phyloP scores from a whole-genome alignment of 1,140 invertebrate genomes.

The Diorhabda carinulata region DNA sequence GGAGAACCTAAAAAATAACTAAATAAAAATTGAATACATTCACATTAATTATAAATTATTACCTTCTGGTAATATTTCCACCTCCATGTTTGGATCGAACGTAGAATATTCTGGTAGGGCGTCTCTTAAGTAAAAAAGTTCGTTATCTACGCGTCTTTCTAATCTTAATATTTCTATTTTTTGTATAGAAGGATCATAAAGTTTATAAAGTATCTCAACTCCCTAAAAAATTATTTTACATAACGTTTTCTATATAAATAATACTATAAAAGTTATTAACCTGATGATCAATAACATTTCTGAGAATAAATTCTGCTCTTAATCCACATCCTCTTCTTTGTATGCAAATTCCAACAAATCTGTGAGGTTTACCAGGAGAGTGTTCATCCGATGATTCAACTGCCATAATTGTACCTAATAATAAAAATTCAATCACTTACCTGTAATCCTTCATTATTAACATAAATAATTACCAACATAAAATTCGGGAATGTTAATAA shows the following conservation, averaged over 20 bases:
- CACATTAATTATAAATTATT: constrained; percentile 3
- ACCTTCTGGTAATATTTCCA: constrained; percentile 72
- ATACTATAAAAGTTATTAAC: constrained; percentile 44
- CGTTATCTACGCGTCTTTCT: constrained; percentile 90
- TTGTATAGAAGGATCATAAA: constrained; percentile 92
- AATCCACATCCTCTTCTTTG: constrained; percentile 75
- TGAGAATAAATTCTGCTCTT: constrained; percentile 75
- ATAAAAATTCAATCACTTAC: constrained; percentile 8
- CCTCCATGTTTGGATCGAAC: constrained; percentile 88
- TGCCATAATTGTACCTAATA: constrained; percentile 81
- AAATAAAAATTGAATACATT: neutral
- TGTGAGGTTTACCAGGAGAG: constrained; percentile 76
- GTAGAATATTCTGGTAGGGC: constrained; percentile 91
- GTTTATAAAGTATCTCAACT: constrained; percentile 74
- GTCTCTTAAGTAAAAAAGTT: constrained; percentile 89
- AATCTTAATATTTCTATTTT: constrained; percentile 86
- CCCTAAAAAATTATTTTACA: constrained; percentile 29
- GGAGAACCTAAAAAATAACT: constrained; percentile 47
- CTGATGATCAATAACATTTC: constrained; percentile 91
- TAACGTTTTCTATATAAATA: neutral
- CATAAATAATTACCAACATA: constrained; percentile 73
- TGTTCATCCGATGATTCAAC: constrained; percentile 88
- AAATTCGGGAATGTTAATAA: constrained; percentile 93
- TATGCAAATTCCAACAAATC: constrained; percentile 97
- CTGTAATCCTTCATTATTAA: no score